A percentile compares a stretch with the other conserved stretches of the same genome.
Evolutionary conservation across 2,113 vertebrate species (phyloP).

Genomic region (Caloenas nicobarica): DNA sequence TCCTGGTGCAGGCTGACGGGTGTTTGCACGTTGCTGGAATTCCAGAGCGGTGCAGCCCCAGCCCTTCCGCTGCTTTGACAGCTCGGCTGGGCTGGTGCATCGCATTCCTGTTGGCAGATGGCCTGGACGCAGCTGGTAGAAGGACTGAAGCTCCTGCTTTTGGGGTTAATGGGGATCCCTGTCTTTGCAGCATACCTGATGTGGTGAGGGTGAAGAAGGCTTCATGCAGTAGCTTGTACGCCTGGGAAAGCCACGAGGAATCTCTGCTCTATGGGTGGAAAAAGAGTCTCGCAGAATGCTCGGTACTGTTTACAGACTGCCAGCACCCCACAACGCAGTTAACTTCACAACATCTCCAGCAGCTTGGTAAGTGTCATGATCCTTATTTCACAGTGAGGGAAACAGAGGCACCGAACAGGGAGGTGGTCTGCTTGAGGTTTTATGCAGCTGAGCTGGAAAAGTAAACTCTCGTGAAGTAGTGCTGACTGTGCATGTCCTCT

Average conservation of each 20-base stretch:
- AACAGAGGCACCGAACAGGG: rapidly evolving
- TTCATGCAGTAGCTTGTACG: neutral
- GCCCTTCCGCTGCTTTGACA: slow-evolving; percentile 63
- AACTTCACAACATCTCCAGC: neutral
- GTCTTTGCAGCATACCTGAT: neutral
- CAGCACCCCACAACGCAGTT: neutral
- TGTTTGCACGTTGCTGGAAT: slow-evolving; percentile 55
- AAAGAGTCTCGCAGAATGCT: neutral
- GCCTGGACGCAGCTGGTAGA: neutral
- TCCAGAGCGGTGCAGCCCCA: slow-evolving; percentile 44
- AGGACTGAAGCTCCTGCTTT: neutral
- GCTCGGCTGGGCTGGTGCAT: neutral
- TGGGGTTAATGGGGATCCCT: neutral
- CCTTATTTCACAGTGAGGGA: neutral
- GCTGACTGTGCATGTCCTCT: neutral
- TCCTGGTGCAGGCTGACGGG: neutral
- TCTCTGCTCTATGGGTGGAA: neutral
- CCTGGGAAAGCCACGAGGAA: neutral
- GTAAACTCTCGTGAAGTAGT: neutral
- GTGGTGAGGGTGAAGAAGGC: neutral
- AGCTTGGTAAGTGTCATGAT: neutral
- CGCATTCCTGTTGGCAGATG: neutral
- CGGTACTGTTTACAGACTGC: neutral
- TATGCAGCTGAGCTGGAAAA: neutral
- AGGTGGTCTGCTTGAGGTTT: neutral